These are phyloP conservation scores for Digitonthophagus gazella DNA, from an alignment of 2,888 invertebrate species.

Conservation along the genomic window DNA sequence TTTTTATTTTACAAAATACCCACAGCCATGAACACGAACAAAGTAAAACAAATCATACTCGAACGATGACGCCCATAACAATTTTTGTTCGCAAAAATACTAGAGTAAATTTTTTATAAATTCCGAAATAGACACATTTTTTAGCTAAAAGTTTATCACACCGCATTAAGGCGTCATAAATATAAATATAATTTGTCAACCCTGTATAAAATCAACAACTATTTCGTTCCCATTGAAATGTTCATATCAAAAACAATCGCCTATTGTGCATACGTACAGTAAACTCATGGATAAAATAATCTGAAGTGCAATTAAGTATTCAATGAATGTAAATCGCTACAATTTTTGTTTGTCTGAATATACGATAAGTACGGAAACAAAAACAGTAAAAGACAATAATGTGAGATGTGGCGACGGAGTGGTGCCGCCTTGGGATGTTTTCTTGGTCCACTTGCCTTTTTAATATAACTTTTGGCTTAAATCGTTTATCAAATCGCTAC, in stretches of 20 bases:
- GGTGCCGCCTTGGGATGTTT: constrained; percentile 22
- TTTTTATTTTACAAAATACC: constrained; percentile 24
- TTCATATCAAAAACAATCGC: neutral
- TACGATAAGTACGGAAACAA: neutral
- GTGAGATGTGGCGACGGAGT: neutral
- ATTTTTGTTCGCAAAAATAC: neutral
- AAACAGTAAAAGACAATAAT: neutral
- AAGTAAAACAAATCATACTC: constrained; percentile 24
- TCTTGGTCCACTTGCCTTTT: constrained; percentile 25
- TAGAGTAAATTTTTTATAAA: constrained; percentile 2
- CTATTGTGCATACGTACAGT: neutral
- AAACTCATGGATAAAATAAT: neutral
- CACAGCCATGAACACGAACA: constrained; percentile 26
- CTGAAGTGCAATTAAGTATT: constrained; percentile 8
- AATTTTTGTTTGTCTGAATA: neutral
- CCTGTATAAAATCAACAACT: constrained; percentile 13
- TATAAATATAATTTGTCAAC: constrained; percentile 5
- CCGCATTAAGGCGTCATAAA: neutral
- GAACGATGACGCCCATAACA: constrained; percentile 5
- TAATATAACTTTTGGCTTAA: constrained; percentile 28
- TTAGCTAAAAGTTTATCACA: constrained; percentile 1
- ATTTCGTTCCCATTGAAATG: constrained; percentile 9
- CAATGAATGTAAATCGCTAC: neutral
- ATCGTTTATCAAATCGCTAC: constrained; percentile 27
- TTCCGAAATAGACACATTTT: neutral